These are phyloP conservation scores for Poecilia wingei DNA, from an alignment of 2,797 vertebrate species.

Conservation along the genomic window DNA sequence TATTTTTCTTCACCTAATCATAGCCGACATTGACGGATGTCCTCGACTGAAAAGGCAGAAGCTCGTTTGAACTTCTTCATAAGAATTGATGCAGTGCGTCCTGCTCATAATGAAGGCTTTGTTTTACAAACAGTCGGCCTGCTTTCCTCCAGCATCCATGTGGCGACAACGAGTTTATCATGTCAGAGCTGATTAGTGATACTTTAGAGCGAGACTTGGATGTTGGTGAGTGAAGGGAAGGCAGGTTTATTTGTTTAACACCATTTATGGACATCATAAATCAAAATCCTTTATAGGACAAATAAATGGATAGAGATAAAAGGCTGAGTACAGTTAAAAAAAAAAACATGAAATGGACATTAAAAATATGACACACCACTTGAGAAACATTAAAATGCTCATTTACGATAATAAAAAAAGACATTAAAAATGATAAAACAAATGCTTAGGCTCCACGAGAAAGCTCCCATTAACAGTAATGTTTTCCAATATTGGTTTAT, in stretches of 20 bases:
- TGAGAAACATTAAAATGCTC: not conserved
- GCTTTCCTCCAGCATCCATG: not conserved
- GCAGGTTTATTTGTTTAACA: not conserved
- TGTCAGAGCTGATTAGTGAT: slow-evolving; percentile 21
- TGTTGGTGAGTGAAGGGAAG: not conserved
- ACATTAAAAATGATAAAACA: not conserved
- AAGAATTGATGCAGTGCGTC: slow-evolving; percentile 30
- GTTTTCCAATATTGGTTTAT: not conserved
- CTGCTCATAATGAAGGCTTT: slow-evolving; percentile 37
- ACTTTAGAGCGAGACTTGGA: slow-evolving; percentile 20
- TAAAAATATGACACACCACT: not conserved
- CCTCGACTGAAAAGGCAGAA: slow-evolving; percentile 52
- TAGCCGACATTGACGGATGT: slow-evolving; percentile 72
- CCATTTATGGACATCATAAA: not conserved
- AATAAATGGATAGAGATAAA: not conserved
- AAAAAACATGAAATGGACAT: not conserved
- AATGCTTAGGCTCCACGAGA: not conserved
- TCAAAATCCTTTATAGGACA: not conserved
- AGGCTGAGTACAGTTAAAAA: not conserved
- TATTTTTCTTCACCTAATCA: slow-evolving; percentile 69
- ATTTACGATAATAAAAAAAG: not conserved
- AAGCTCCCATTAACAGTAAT: not conserved
- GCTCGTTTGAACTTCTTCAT: slow-evolving; percentile 56
- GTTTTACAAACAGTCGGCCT: slow-evolving; percentile 24
- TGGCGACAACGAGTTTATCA: slow-evolving; percentile 5